Conservation (phyloP, 2,888 invertebrate genomes). For the Dasypolia templi region DNA sequence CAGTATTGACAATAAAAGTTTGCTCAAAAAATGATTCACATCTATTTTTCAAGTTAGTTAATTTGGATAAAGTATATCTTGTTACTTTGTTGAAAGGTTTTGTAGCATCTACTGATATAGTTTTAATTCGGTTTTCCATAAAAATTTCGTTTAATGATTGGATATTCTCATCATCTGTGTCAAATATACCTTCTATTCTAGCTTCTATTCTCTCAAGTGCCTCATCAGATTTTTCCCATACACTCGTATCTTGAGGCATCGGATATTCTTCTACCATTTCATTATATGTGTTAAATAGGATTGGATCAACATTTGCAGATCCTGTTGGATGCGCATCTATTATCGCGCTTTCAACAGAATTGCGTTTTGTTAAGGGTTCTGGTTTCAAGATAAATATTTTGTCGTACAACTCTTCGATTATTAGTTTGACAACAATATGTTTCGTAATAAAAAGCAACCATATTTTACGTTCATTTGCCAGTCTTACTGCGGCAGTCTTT, state of each 20-base stretch:
- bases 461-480: slow-evolving; percentile 70
- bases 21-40: slow-evolving; percentile 90
- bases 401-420: slow-evolving; percentile 79
- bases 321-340: slow-evolving; percentile 86
- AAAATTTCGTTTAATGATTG: slow-evolving; percentile 79
- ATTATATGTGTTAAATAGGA: slow-evolving; percentile 79
- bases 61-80: slow-evolving; percentile 73
- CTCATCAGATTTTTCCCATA: slow-evolving; percentile 88
- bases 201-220: slow-evolving; percentile 84
- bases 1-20: slow-evolving; percentile 87
- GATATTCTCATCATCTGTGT: slow-evolving; percentile 85
- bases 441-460: slow-evolving; percentile 80
- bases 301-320: slow-evolving; percentile 78
- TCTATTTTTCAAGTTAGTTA: slow-evolving; percentile 82
- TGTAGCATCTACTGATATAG: slow-evolving; percentile 82
- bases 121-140: slow-evolving; percentile 85
- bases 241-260: slow-evolving; percentile 84
- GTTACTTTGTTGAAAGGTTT: slow-evolving; percentile 78
- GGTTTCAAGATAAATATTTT: slow-evolving; percentile 58
- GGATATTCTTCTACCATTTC: slow-evolving; percentile 84
- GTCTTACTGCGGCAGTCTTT: slow-evolving; percentile 70
- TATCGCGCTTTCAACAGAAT: slow-evolving; percentile 81
- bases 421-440: slow-evolving; percentile 76
- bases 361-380: slow-evolving; percentile 55
- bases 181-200: slow-evolving; percentile 85